Base-by-base conservation (phyloP, 2,113 vertebrate genomes). In the Zosterops hypoxanthus region DNA sequence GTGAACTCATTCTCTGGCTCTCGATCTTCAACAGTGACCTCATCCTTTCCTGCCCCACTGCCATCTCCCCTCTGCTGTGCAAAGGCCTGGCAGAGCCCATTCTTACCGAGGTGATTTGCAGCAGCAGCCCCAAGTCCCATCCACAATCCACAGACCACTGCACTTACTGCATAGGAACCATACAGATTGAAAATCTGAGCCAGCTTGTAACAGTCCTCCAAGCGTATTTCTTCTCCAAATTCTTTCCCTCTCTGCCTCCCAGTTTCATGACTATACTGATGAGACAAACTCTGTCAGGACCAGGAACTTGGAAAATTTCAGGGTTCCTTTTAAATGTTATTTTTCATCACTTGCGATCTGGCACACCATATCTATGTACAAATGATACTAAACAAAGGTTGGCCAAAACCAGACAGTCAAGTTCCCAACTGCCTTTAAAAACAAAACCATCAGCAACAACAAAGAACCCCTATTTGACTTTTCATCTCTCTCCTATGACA, bases 1-100 rank as follows among this genome's bases (percentile, higher is more conserved):
- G 8, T 20, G 42, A 47, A 34, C 36, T 46, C 49, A 8, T 2
- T 19, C 57, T 82, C 33, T 59, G 34, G 41, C 49, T 85, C 41
- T 76, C 2, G 1, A 3, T n/a, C 46, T 71, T 31, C 44, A 25
- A 4, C 0, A 0, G 36, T 29, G 61, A 72, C n/a, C 19, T 42
- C 25, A 14, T 33, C 19, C 15, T 41, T 76, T 85, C 36, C 46
- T 44, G 41, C 7, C 65, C 42, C 53, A n/a, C 25, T 4, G 2
- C 70, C 15, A 29, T 34, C 36, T 55, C 20, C 47, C 21, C 26
- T 47, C 39, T 42, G 23, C 49, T 53, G 16, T 70, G 63, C 72
- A 71, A 68, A 88, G 76, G 66, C 50, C 84, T 63, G 78, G 56
- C 16, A 72, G 22, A 66, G 31, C n/a, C 44, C 0, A 0, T 19